These are phyloP conservation scores for Phalacrocorax carbo DNA, from an alignment of 2,113 vertebrate genomes.

Conservation along the genomic window DNA sequence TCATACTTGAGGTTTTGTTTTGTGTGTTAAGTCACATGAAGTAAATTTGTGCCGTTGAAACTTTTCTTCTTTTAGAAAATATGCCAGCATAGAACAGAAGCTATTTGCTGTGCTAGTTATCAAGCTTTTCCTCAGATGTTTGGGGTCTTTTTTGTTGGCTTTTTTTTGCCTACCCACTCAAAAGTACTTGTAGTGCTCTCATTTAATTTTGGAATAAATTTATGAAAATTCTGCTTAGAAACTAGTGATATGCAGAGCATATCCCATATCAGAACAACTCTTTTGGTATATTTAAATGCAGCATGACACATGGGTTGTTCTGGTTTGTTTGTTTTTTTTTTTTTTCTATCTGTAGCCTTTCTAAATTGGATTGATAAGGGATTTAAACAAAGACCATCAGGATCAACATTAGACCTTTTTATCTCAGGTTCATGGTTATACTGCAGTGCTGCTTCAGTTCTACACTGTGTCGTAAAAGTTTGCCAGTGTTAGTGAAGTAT, in stretches of 20 bases:
- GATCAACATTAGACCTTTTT: background rate
- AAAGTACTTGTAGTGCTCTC: background rate
- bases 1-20: background rate
- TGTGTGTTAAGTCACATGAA: background rate
- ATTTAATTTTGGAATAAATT: background rate
- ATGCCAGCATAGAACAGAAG: background rate
- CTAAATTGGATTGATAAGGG: background rate
- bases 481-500: background rate
- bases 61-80: background rate
- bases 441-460: background rate
- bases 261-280: background rate
- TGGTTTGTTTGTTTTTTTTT: too few species aligned
- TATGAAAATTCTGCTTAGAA: background rate
- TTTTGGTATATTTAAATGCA: background rate
- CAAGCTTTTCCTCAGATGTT: background rate
- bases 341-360: background rate
- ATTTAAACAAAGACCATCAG: background rate
- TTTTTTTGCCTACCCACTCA: background rate
- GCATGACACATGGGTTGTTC: background rate
- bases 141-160: background rate
- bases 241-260: background rate
- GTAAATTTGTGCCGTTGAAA: background rate
- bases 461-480: background rate
- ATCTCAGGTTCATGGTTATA: background rate
- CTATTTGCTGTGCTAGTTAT: background rate